Evolutionary conservation across 2,888 invertebrate species (phyloP).

Genomic region (Chaitophorus viminalis): DNA sequence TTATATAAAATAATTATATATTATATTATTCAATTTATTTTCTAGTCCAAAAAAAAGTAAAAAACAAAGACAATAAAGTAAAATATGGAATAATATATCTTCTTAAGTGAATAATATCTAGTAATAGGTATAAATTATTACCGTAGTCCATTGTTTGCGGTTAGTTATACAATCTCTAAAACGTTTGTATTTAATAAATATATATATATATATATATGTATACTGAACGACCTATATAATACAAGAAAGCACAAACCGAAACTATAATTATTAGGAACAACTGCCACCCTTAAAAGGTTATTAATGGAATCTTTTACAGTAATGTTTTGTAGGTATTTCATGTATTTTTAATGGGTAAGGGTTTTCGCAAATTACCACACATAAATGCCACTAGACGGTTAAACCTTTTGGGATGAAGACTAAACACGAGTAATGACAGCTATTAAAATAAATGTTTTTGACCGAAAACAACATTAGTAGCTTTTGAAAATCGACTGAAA

Average conservation of each 20-base stretch:
- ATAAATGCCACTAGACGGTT: too few relatives aligned
- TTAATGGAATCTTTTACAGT: neutral
- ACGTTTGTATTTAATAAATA: too few relatives aligned
- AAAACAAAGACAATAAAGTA: too few relatives aligned
- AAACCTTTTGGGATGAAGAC: neutral
- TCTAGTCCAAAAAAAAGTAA: too few relatives aligned
- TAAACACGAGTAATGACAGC: neutral
- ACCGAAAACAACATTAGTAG: neutral
- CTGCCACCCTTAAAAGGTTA: neutral
- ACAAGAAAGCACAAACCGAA: neutral
- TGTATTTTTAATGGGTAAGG: constrained; percentile 17
- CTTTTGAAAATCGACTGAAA: constrained; percentile 16
- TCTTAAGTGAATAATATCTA: too few relatives aligned
- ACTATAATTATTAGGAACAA: neutral
- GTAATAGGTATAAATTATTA: too few relatives aligned
- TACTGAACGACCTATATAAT: too few relatives aligned
- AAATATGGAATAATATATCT: too few relatives aligned
- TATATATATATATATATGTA: neutral
- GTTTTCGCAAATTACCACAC: constrained; percentile 44
- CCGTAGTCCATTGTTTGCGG: too few relatives aligned
- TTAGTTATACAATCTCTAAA: too few relatives aligned
- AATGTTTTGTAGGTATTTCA: neutral
- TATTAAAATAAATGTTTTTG: constrained; percentile 38
- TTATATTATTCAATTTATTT: too few relatives aligned
- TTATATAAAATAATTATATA: too few relatives aligned